Conservation (phyloP, 2,113 vertebrate genomes). For the Ursus arctos region DNA sequence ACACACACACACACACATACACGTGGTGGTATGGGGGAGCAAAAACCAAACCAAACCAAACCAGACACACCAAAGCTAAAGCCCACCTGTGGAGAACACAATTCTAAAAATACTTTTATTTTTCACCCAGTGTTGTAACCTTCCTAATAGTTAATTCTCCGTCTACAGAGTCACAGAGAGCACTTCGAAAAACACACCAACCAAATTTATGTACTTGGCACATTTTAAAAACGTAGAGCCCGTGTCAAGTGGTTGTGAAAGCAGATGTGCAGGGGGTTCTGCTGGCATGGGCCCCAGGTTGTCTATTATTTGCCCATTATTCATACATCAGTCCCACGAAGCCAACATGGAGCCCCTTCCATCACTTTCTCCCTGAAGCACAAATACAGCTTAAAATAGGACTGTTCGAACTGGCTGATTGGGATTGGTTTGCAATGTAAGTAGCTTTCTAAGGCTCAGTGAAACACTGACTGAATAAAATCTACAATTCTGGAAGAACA, state of each 20-base stretch:
- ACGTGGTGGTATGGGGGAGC: not conserved
- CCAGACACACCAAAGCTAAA: not conserved
- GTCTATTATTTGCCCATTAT: rapidly evolving
- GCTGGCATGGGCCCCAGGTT: rapidly evolving
- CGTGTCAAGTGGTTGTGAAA: rapidly evolving
- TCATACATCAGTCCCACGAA: not conserved
- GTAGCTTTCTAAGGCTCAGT: not conserved
- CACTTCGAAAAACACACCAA: not conserved
- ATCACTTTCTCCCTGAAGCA: not conserved
- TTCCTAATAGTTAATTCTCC: not conserved
- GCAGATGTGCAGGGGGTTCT: not conserved
- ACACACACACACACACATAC: not conserved
- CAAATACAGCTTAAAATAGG: not conserved
- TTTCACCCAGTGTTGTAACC: not conserved
- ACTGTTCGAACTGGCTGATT: rapidly evolving
- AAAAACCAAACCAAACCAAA: not conserved
- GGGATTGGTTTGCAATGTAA: rapidly evolving
- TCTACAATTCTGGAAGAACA: conserved; percentile 1
- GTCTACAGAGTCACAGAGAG: not conserved
- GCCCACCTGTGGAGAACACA: not conserved
- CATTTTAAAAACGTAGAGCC: rapidly evolving
- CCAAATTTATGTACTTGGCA: not conserved
- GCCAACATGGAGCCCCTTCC: rapidly evolving
- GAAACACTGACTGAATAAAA: not conserved
- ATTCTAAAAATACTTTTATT: not conserved